Evolutionary conservation across 2,888 invertebrate species (phyloP), one percentile per base, ranked within the genome.

Genomic region (Pollenia angustigena): DNA sequence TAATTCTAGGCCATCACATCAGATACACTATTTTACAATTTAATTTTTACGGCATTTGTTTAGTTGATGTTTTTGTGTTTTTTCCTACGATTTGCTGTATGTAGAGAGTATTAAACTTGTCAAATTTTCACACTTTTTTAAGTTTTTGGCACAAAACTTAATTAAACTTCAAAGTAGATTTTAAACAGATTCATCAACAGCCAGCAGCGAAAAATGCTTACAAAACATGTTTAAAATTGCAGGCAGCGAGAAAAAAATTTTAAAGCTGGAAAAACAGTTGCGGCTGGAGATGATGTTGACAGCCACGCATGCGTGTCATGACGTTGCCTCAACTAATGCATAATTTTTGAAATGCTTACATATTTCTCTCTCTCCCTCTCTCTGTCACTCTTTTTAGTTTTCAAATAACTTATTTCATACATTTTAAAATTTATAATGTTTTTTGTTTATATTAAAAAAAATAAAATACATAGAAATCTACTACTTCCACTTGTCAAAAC

Each of bases 51-150:
- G 64, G n/a, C 32, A 52, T 75, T 12, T 69, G 52, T 60, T 69
- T 71, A 71, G 78, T 90, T 90, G 88, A 90, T 90, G 40, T 14
- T 60, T 60, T 44, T 48, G 18, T 10, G 46, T 23, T 54, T 72
- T 40, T 66, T 81, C 50, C 18, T 16, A 54, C 32, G 8, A 18
- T 80, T 74, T 66, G 75, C 32, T 54, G 89, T 58, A 14, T 50
- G 16, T 58, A 76, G 66, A 80, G 58, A 91, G 90, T 90, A 91
- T 91, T 91, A 92, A 92, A 91, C 91, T 91, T 92, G 92, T 91
- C 92, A 92, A 92, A 91, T 91, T 89, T 91, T 91, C 92, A 92
- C 91, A 92, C 92, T 90, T 91, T 91, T 91, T 90, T 90, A 91
- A 91, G 90, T 91, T 91, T 92, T 91, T 91, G 92, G 91, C 91